A percentile compares a stretch with the other conserved stretches of the same genome.
These are phyloP conservation scores for Sarcophilus harrisii DNA, from an alignment of 2,797 vertebrate species.

Conservation along the genomic window DNA sequence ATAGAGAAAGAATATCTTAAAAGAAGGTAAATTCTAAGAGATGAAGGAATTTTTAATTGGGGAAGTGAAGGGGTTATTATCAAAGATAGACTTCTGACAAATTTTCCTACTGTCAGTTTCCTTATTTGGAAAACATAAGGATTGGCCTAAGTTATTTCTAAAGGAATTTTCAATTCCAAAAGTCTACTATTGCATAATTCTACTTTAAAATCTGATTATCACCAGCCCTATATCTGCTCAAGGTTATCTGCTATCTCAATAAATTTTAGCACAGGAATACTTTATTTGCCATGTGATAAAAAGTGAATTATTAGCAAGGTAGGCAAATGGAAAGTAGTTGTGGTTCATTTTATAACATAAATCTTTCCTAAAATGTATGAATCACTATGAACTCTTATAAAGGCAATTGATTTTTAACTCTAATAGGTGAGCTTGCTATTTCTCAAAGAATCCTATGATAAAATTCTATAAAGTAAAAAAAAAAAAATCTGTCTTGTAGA, in stretches of 20 bases:
- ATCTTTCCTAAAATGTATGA: background rate
- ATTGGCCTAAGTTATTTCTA: background rate
- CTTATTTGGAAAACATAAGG: background rate
- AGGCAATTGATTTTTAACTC: slow-evolving; percentile 31
- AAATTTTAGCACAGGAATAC: background rate
- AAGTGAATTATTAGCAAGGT: background rate
- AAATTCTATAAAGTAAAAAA: slow-evolving; percentile 36
- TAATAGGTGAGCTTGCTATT: background rate
- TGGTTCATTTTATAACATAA: background rate
- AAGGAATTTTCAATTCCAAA: background rate
- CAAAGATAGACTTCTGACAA: background rate
- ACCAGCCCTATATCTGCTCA: background rate
- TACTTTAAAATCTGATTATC: background rate
- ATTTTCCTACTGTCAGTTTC: background rate
- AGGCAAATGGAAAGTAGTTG: background rate
- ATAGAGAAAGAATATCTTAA: background rate
- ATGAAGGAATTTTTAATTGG: background rate
- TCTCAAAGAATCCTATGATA: background rate
- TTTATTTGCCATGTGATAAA: background rate
- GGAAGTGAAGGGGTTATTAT: background rate
- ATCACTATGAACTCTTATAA: background rate
- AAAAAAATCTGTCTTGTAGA: background rate
- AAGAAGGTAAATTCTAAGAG: background rate
- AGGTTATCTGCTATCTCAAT: background rate
- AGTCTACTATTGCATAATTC: background rate